Evolutionary conservation across 2,113 vertebrate species (phyloP).

Genomic region (Lepisosteus oculatus): DNA sequence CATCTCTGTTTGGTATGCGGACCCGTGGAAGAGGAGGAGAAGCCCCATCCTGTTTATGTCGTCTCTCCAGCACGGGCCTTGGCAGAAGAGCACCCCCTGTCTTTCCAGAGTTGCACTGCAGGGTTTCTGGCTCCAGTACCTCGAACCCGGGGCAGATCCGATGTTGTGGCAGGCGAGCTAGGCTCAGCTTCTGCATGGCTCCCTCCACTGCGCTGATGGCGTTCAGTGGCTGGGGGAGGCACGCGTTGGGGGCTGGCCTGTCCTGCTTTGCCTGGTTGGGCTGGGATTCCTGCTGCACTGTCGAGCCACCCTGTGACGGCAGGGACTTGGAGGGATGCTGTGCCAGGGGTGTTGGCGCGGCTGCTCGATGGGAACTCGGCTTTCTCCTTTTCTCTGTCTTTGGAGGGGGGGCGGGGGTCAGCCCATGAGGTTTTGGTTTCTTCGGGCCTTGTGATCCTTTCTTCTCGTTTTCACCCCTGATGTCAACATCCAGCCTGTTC

Average conservation of each 20-base stretch:
- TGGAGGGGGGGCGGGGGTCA: not conserved
- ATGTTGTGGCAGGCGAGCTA: slow-evolving; percentile 23
- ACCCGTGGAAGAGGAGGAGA: slow-evolving; percentile 3
- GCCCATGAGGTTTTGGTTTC: not conserved
- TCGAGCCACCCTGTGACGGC: not conserved
- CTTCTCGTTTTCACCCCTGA: not conserved
- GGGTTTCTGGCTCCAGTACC: slow-evolving; percentile 35
- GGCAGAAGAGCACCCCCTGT: slow-evolving; percentile 3
- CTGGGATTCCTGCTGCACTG: not conserved
- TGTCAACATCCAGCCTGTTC: not conserved
- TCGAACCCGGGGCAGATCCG: slow-evolving; percentile 47
- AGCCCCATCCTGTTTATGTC: not conserved
- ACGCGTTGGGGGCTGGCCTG: not conserved
- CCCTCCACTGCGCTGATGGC: too few species aligned
- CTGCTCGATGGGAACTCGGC: not conserved
- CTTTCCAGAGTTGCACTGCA: slow-evolving; percentile 3
- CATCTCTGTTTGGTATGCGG: slow-evolving; percentile 7
- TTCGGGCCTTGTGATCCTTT: slow-evolving; percentile 20
- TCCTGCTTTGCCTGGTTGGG: not conserved
- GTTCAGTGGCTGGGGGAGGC: not conserved
- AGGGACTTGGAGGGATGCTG: fast-evolving
- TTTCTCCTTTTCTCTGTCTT: slow-evolving; percentile 11
- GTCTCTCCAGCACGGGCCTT: not conserved
- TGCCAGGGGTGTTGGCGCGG: not conserved
- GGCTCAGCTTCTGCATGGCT: slow-evolving; percentile 27